phyloP scores from a whole-genome alignment of 2,888 invertebrate genomes.

The Cephonodes hylas region DNA sequence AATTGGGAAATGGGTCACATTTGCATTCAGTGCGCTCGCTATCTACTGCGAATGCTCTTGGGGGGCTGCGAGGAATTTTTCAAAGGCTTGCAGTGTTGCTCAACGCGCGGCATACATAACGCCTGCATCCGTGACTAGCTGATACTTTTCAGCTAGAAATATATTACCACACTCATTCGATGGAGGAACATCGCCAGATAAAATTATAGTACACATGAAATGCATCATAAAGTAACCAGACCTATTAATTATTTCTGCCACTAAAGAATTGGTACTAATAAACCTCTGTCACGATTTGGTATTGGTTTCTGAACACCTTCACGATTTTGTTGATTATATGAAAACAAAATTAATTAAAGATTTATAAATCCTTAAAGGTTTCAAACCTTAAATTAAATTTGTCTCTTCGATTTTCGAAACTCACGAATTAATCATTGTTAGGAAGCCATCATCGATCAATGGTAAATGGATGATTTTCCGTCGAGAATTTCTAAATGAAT shows the following conservation, averaged over 20 bases:
- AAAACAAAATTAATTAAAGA: no score
- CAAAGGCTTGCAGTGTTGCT: constrained; percentile 16
- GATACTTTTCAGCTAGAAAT: background rate
- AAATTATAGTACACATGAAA: no score
- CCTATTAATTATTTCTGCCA: no score
- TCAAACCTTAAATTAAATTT: background rate
- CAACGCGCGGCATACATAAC: constrained; percentile 8
- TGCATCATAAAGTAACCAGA: no score
- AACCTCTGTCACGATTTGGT: no score
- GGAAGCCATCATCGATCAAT: background rate
- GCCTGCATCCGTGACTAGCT: constrained; percentile 1
- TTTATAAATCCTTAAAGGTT: no score
- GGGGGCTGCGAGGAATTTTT: constrained; percentile 21
- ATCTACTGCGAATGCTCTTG: constrained; percentile 22
- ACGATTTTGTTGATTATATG: no score
- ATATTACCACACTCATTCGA: background rate
- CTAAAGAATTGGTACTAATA: no score
- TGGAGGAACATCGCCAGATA: no score
- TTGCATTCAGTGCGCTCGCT: constrained; percentile 30
- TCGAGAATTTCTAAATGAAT: background rate
- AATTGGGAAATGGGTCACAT: constrained; percentile 29
- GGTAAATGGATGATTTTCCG: background rate
- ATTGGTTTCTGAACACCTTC: no score
- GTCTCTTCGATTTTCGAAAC: background rate
- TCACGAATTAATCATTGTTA: background rate